Percentiles rank a stretch among this genome's conserved stretches.
These are phyloP conservation scores for Anthophora plumipes DNA, from an alignment of 2,888 invertebrate species.

Conservation along the genomic window DNA sequence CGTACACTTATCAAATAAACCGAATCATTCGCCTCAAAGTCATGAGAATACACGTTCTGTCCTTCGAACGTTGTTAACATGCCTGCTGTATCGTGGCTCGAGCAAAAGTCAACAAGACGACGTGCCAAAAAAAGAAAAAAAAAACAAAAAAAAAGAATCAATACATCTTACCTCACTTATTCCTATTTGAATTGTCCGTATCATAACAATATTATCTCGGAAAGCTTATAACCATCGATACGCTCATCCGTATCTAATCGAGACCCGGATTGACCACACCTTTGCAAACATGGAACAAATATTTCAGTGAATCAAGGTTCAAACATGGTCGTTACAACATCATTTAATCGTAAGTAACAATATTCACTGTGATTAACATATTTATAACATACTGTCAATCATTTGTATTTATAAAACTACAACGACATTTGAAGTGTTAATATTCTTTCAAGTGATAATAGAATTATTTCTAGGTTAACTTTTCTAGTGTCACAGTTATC, in stretches of 20 bases:
- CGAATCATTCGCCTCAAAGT: neutral
- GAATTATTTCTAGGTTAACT: no score
- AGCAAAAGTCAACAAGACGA: slow-evolving; percentile 1
- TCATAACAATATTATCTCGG: slow-evolving; percentile 17
- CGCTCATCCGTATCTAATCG: slow-evolving; percentile 27
- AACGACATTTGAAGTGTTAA: no score
- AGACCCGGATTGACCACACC: slow-evolving; percentile 22
- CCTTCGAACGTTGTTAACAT: slow-evolving; percentile 18
- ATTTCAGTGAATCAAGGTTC: slow-evolving; percentile 1
- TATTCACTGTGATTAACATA: no score
- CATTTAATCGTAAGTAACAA: neutral
- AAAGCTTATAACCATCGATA: slow-evolving; percentile 13
- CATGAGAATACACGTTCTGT: neutral
- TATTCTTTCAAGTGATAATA: no score
- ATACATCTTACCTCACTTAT: slow-evolving; percentile 17
- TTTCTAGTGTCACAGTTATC: no score
- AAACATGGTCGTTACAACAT: neutral
- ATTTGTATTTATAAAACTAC: no score
- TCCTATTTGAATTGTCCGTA: slow-evolving; percentile 9
- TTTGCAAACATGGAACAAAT: slow-evolving; percentile 5
- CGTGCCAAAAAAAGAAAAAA: neutral
- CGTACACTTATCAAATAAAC: neutral
- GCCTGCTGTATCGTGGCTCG: neutral
- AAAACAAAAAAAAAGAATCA: slow-evolving; percentile 7
- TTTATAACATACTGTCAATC: no score